These are phyloP conservation scores for Andrena cerasifolii DNA, from an alignment of 1,140 invertebrate genomes.

Conservation along the genomic window DNA sequence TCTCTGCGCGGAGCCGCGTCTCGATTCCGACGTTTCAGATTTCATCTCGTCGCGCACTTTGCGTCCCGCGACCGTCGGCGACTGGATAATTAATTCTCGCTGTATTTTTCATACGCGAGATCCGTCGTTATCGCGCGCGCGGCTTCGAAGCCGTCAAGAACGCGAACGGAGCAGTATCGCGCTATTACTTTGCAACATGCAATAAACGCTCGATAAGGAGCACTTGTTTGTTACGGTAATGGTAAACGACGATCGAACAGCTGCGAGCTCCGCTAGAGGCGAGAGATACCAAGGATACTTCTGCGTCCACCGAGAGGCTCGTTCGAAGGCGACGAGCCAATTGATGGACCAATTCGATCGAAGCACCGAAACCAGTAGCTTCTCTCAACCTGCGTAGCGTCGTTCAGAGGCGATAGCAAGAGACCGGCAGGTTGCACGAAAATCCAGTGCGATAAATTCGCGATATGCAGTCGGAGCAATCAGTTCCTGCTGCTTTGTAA, in stretches of 20 bases:
- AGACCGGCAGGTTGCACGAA: not conserved
- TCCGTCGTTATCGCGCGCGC: slow-evolving; percentile 21
- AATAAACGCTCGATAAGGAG: slow-evolving; percentile 45
- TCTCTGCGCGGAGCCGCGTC: too few species aligned
- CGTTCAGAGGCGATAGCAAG: not conserved
- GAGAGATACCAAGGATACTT: not conserved
- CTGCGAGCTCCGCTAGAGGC: not conserved
- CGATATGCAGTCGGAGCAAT: not conserved
- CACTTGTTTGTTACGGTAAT: slow-evolving; percentile 44
- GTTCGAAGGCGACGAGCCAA: not conserved
- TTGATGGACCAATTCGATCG: not conserved
- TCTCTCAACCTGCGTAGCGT: too few species aligned
- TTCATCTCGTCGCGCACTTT: too few species aligned
- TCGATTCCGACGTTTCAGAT: too few species aligned
- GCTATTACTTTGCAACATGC: slow-evolving; percentile 35
- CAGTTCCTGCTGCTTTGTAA: not conserved
- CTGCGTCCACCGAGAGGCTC: too few species aligned
- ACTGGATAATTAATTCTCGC: slow-evolving; percentile 29
- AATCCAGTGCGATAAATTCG: not conserved
- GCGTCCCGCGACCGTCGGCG: not conserved
- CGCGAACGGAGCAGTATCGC: slow-evolving; percentile 30
- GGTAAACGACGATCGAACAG: slow-evolving; percentile 26
- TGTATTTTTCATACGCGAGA: slow-evolving; percentile 8
- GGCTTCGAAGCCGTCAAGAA: slow-evolving; percentile 17
- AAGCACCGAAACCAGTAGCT: not conserved